Conservation (phyloP, 92 coral and sea anemone species). For the Heteractis magnifica region DNA sequence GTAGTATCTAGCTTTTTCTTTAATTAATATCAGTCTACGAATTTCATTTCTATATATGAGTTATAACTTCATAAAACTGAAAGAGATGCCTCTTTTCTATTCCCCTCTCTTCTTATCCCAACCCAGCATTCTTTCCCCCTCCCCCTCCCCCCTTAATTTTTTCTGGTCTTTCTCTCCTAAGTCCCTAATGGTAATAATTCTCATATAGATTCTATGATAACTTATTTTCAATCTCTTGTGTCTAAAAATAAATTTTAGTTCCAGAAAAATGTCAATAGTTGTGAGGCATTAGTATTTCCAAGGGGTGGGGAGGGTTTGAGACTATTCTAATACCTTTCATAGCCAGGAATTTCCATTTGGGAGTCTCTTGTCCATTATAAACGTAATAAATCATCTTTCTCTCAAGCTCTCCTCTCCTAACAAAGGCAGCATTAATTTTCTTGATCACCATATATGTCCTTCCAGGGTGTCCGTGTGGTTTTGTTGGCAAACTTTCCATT, state of each 20-base stretch:
- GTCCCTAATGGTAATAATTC: too few relatives aligned
- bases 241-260: neutral
- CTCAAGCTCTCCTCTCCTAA: neutral
- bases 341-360: too few relatives aligned
- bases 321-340: neutral
- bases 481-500: conserved; percentile 70
- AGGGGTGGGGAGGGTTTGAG: neutral
- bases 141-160: too few relatives aligned
- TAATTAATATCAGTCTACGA: neutral
- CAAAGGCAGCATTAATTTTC: neutral
- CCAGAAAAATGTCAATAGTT: neutral
- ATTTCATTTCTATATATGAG: neutral
- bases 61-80: neutral
- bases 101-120: neutral
- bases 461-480: conserved; percentile 93
- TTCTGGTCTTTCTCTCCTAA: too few relatives aligned
- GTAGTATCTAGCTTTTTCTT: too few relatives aligned
- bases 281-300: neutral
- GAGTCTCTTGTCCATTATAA: too few relatives aligned
- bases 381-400: neutral
- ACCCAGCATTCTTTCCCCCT: too few relatives aligned
- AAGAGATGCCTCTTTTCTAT: neutral
- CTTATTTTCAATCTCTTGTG: too few relatives aligned
- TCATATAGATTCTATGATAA: too few relatives aligned
- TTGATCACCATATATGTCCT: neutral